These are phyloP conservation scores for Apodemia mormo DNA, from an alignment of 2,888 invertebrate genomes.

Conservation along the genomic window DNA sequence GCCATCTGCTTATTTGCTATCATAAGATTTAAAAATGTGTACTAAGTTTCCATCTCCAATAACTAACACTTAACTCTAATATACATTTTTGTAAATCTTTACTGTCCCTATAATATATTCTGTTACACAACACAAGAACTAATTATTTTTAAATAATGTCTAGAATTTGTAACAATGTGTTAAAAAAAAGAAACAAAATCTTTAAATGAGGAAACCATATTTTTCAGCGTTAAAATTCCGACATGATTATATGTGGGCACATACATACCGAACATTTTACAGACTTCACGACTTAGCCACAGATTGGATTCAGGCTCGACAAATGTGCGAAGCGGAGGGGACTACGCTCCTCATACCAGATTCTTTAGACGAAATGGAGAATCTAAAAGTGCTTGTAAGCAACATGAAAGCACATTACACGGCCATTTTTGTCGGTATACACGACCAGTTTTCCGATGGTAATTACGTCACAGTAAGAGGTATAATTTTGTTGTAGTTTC, in stretches of 20 bases:
- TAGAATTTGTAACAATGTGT: not conserved
- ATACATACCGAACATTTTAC: constrained; percentile 51
- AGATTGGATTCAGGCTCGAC: constrained; percentile 51
- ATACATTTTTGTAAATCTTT: too few species aligned
- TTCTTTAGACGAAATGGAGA: constrained; percentile 52
- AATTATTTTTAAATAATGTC: too few species aligned
- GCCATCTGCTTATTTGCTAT: too few species aligned
- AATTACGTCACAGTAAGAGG: constrained; percentile 52
- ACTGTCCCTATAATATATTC: too few species aligned
- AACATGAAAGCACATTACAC: constrained; percentile 56
- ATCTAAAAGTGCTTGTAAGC: constrained; percentile 52
- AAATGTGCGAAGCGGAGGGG: constrained; percentile 55
- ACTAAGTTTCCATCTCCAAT: too few species aligned
- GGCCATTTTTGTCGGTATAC: constrained; percentile 52
- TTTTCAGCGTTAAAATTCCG: constrained; percentile 52
- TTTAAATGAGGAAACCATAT: not conserved
- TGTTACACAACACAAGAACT: too few species aligned
- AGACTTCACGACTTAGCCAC: constrained; percentile 53
- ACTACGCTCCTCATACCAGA: constrained; percentile 50
- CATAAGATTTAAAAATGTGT: too few species aligned
- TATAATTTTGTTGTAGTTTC: constrained; percentile 26
- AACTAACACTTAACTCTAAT: too few species aligned
- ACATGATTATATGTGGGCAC: constrained; percentile 56
- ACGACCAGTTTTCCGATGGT: constrained; percentile 52
- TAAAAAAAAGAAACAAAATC: not conserved